A percentile compares a stretch with the other conserved stretches of the same genome.
These are phyloP conservation scores for Eristalis arbustorum DNA, from an alignment of 2,888 invertebrate species.

Conservation along the genomic window DNA sequence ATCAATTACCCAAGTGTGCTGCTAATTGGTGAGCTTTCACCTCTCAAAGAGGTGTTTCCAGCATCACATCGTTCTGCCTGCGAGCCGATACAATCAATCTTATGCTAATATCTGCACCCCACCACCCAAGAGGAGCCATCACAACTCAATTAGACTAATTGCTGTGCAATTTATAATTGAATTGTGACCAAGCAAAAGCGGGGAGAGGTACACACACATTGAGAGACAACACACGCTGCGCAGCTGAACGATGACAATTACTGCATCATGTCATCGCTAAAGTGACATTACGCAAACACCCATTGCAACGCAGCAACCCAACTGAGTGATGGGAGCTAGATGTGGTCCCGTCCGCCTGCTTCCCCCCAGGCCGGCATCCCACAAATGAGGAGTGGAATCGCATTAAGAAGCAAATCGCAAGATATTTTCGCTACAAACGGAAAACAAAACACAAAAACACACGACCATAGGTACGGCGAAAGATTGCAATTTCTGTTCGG, in stretches of 20 bases:
- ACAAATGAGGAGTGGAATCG: slow-evolving; percentile 41
- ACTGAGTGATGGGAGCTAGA: not conserved
- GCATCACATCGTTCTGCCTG: not conserved
- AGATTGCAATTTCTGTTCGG: slow-evolving; percentile 67
- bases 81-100: slow-evolving; percentile 5
- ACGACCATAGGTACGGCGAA: slow-evolving; percentile 9
- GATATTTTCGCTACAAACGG: slow-evolving; percentile 41
- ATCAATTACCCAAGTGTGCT: not conserved
- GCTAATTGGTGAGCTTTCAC: not conserved
- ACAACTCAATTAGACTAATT: slow-evolving; percentile 45
- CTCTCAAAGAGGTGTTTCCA: slow-evolving; percentile 5
- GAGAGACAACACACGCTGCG: not conserved
- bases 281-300: slow-evolving; percentile 33
- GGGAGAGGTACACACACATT: not conserved
- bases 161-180: slow-evolving; percentile 28
- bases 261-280: slow-evolving; percentile 2
- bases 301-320: not conserved
- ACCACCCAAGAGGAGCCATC: not conserved
- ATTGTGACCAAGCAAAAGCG: not conserved
- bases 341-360: not conserved
- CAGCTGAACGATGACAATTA: slow-evolving; percentile 13
- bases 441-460: slow-evolving; percentile 7
- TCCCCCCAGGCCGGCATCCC: not conserved
- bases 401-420: slow-evolving; percentile 52
- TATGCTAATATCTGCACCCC: not conserved